Percentiles rank a stretch among this genome's conserved stretches.
Conservation (phyloP, 2,113 vertebrate genomes). For the Gracilinanus agilis region DNA sequence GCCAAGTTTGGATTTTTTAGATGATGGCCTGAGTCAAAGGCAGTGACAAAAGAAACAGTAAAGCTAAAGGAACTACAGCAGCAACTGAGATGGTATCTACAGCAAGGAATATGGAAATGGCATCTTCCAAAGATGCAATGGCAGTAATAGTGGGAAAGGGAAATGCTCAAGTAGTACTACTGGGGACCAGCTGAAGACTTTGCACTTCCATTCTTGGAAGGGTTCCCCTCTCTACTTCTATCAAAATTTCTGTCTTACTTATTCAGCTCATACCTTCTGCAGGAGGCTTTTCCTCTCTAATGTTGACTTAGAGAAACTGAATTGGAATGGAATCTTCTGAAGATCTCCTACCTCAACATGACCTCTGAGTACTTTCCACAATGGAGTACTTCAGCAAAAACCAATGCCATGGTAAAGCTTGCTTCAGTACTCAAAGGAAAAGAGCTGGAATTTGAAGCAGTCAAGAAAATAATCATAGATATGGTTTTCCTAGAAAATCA, state of each 20-base stretch:
- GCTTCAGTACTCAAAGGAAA: slow-evolving; percentile 30
- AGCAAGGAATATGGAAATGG: not conserved
- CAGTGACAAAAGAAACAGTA: not conserved
- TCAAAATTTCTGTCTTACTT: not conserved
- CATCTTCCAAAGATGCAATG: not conserved
- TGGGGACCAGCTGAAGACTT: not conserved
- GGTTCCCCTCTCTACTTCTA: not conserved
- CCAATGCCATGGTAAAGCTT: slow-evolving; percentile 25
- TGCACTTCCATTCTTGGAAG: not conserved
- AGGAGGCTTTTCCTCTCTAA: not conserved
- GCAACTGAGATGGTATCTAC: not conserved
- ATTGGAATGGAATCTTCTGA: slow-evolving; percentile 1
- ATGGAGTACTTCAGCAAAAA: slow-evolving; percentile 10
- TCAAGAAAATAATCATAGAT: slow-evolving; percentile 54
- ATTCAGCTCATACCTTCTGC: not conserved
- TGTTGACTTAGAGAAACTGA: slow-evolving; percentile 24
- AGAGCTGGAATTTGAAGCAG: slow-evolving; percentile 16
- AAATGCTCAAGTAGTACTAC: not conserved
- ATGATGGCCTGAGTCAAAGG: not conserved
- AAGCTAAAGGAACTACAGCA: not conserved
- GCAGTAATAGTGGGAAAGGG: not conserved
- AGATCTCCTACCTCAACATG: not conserved
- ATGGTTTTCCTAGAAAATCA: slow-evolving; percentile 7
- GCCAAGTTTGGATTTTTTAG: not conserved
- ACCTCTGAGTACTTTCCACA: slow-evolving; percentile 39